Base-by-base conservation (phyloP, 1,140 invertebrate species). In the Archivesica marissinica region DNA sequence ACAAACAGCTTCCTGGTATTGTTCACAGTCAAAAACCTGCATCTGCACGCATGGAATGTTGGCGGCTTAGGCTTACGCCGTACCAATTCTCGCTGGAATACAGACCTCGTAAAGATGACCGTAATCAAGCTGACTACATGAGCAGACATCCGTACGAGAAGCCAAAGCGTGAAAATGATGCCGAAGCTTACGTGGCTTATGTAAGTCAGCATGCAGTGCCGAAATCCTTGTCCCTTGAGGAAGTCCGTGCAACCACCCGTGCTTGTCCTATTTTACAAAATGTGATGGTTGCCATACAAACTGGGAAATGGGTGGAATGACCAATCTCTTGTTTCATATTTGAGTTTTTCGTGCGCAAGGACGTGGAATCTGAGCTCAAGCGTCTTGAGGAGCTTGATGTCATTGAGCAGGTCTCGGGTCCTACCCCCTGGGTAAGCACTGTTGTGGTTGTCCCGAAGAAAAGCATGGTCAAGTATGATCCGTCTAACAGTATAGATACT, bases 101-200 rank as follows among this genome's bases (percentile, higher is more conserved):
- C 61, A 39, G 64, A 15, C 88, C 80, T 38, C 81, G 87, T 30
- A 78, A 68, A 70, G 75, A 82, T 38, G 86, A 80, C 17, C 41
- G 23, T 15, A 89, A 88, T 78, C 85, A 82, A 38, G 86, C 83
- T 41, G 87, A 88, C 44, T 89, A 87, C 30, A 85, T 89, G 54
- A 84, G 82, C 23, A 64, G 81, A 64, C 84, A 89, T 38, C 86
- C 87, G 23, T 28, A 50, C 54, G 44, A 35, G 4, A 25, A 52
- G 25, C 87, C n/a, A n/a, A n/a, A n/a, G n/a, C n/a, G n/a, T n/a
- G n/a, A n/a, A n/a, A n/a, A n/a, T n/a, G n/a, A n/a, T n/a, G n/a
- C n/a, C n/a, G n/a, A n/a, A n/a, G n/a, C n/a, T n/a, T n/a, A n/a
- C n/a, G n/a, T n/a, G n/a, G n/a, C n/a, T n/a, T n/a, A n/a, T n/a